Evolutionary conservation across 2,888 invertebrate species (phyloP).

Genomic region (Phengaris arion): DNA sequence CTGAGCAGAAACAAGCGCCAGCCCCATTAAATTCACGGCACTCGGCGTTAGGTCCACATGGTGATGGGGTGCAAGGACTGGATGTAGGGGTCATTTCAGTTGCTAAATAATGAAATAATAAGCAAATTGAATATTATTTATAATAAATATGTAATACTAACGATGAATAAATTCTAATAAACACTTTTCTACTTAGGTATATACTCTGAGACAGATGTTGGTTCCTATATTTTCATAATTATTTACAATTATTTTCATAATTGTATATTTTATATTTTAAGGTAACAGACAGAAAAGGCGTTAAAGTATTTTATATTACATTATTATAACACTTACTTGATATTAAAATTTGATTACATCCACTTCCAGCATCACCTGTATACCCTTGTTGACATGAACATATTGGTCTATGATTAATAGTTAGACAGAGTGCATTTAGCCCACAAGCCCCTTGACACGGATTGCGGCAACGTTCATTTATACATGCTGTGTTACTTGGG

Average conservation of each 20-base stretch:
- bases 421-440: slow-evolving; percentile 87
- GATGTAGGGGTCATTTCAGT: slow-evolving; percentile 82
- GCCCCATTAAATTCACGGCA: slow-evolving; percentile 90
- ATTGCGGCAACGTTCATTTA: slow-evolving; percentile 89
- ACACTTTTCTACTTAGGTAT: too few species aligned
- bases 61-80: slow-evolving; percentile 90
- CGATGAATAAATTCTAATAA: too few species aligned
- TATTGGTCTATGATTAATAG: slow-evolving; percentile 89
- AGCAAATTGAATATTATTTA: neutral
- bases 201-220: too few species aligned
- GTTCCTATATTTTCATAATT: too few species aligned
- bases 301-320: neutral
- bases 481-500: slow-evolving; percentile 88
- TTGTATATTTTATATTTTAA: neutral
- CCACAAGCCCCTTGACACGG: slow-evolving; percentile 91
- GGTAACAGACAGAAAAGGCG: neutral
- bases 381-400: slow-evolving; percentile 91
- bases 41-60: slow-evolving; percentile 91
- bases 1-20: slow-evolving; percentile 90
- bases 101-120: slow-evolving; percentile 34
- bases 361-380: slow-evolving; percentile 87
- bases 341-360: slow-evolving; percentile 80
- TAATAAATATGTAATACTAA: too few species aligned
- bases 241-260: too few species aligned
- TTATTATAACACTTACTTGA: slow-evolving; percentile 53